Percentiles rank a stretch among this genome's conserved stretches.
phyloP scores from a whole-genome alignment of 2,113 vertebrate species.

The Crocuta crocuta region DNA sequence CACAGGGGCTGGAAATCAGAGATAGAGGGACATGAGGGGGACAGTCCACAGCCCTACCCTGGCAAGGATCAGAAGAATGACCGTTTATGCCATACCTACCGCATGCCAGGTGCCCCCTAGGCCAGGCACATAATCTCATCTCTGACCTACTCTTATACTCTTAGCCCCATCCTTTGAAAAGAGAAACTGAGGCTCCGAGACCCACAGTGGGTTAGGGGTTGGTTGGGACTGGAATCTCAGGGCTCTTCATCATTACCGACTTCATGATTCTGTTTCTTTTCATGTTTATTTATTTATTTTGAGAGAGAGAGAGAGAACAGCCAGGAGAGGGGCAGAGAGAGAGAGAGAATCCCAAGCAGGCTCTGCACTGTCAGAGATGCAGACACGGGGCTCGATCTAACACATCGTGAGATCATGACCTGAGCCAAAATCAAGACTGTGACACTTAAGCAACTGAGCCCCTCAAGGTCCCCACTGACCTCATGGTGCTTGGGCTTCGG shows the following conservation, averaged over 20 bases:
- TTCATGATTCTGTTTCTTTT: background rate
- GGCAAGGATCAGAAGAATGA: background rate
- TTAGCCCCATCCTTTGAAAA: background rate
- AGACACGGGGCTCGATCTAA: background rate
- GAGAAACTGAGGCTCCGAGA: background rate
- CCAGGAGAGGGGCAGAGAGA: background rate
- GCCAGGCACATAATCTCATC: background rate
- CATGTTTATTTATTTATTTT: background rate
- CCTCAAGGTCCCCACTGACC: background rate
- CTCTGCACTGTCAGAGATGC: background rate
- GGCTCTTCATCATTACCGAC: accelerated
- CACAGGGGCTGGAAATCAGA: background rate
- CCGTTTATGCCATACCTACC: background rate
- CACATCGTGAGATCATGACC: too few relatives aligned
- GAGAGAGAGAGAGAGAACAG: background rate
- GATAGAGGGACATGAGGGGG: background rate
- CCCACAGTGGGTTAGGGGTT: background rate
- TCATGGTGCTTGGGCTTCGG: background rate
- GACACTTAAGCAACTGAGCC: background rate
- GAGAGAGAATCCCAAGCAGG: background rate
- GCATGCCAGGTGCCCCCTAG: background rate
- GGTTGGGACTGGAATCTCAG: background rate
- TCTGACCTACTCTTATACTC: background rate
- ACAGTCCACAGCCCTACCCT: background rate
- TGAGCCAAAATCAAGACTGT: too few relatives aligned